A percentile compares a stretch with the other conserved stretches of the same genome.
phyloP scores from a whole-genome alignment of 2,113 vertebrate species.

The Neogobius melanostomus region DNA sequence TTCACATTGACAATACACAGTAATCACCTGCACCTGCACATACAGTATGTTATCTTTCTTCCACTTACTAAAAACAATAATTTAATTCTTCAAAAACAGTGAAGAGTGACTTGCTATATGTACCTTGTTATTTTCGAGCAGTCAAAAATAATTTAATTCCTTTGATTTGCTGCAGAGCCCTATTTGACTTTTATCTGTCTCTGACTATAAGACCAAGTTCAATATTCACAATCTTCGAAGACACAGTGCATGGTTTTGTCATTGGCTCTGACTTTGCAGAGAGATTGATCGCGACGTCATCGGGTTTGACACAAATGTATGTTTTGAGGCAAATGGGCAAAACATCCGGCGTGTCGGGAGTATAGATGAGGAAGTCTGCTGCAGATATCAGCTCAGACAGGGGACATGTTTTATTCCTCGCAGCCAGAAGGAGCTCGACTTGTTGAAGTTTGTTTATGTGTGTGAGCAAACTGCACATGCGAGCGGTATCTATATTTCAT shows the following conservation, averaged over 20 bases:
- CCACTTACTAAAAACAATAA: no score
- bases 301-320: conserved; percentile 62
- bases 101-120: no score
- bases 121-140: no score
- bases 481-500: neutral
- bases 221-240: conserved; percentile 30
- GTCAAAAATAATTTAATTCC: no score
- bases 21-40: no score
- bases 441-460: neutral
- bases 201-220: conserved; percentile 24
- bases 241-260: conserved; percentile 50
- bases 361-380: conserved; percentile 47
- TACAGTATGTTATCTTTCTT: no score
- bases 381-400: conserved; percentile 8
- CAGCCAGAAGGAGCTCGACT: conserved; percentile 9
- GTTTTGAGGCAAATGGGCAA: conserved; percentile 61
- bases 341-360: conserved; percentile 53
- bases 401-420: conserved; percentile 25
- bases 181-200: no score
- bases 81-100: no score
- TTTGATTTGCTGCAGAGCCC: no score
- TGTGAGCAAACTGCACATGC: neutral
- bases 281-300: conserved; percentile 62
- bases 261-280: conserved; percentile 56
- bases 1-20: no score